A percentile compares a stretch with the other conserved stretches of the same genome.
Conservation (phyloP, 2,888 invertebrate genomes). For the Lasioglossum lativentre region DNA sequence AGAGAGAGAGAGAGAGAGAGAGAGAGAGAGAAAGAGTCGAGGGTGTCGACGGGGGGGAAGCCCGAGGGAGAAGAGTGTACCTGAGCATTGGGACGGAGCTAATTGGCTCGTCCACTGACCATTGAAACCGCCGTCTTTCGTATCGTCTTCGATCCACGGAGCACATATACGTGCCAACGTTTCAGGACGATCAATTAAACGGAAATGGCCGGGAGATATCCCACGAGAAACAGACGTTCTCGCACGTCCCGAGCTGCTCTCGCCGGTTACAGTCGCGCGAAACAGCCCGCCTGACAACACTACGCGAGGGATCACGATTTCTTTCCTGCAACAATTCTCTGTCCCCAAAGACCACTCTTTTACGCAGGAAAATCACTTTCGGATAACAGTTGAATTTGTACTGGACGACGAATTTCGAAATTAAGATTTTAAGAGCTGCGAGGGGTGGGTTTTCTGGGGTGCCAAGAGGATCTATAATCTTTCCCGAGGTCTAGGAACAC, state of each 20-base stretch:
- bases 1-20: neutral
- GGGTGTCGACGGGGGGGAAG: conserved; percentile 42
- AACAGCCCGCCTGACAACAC: conserved; percentile 10
- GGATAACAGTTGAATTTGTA: neutral
- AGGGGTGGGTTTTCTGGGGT: neutral
- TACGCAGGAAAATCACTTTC: neutral
- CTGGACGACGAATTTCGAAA: neutral
- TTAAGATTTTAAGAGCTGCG: neutral
- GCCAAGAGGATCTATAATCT: neutral
- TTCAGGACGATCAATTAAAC: conserved; percentile 80
- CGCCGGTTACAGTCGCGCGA: conserved; percentile 36
- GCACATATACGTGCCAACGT: conserved; percentile 76
- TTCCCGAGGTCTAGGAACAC: neutral
- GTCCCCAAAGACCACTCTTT: neutral
- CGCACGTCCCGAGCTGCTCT: conserved; percentile 69
- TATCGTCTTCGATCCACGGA: conserved; percentile 72
- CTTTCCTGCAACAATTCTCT: neutral
- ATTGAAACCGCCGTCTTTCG: conserved; percentile 75
- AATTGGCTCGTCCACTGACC: conserved; percentile 83
- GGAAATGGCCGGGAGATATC: conserved; percentile 77
- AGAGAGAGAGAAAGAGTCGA: neutral
- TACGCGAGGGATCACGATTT: conserved; percentile 6
- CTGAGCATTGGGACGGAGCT: conserved; percentile 81
- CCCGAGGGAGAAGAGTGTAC: conserved; percentile 65
- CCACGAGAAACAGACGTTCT: conserved; percentile 76